Evolutionary conservation across 2,888 invertebrate genomes (phyloP).

Genomic region (Margaritifera margaritifera): DNA sequence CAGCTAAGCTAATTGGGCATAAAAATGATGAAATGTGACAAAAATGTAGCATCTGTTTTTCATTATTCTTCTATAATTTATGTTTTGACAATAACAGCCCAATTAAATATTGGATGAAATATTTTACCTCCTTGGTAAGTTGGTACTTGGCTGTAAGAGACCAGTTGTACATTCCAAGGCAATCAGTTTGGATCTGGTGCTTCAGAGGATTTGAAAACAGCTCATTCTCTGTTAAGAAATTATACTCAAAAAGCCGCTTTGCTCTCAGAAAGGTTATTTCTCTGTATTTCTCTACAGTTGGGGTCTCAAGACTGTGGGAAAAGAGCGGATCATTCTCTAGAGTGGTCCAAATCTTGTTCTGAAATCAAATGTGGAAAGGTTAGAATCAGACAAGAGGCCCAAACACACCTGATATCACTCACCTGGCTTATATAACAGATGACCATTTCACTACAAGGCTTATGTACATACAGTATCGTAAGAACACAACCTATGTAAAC

Average conservation of each 20-base stretch:
- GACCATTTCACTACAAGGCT: too few relatives aligned
- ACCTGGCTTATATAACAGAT: too few relatives aligned
- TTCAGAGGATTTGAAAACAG: constrained; percentile 70
- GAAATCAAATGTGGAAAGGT: constrained; percentile 46
- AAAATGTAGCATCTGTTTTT: not conserved
- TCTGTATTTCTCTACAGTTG: constrained; percentile 81
- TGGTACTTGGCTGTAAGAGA: constrained; percentile 68
- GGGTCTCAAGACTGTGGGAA: constrained; percentile 78
- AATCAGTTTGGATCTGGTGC: constrained; percentile 63
- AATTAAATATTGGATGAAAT: too few relatives aligned
- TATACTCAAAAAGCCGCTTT: constrained; percentile 80
- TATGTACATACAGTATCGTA: too few relatives aligned
- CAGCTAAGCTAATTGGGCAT: not conserved
- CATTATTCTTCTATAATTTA: not conserved
- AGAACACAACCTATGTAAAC: too few relatives aligned
- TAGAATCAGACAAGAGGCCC: too few relatives aligned
- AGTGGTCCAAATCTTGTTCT: constrained; percentile 86
- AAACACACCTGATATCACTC: too few relatives aligned
- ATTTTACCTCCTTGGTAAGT: constrained; percentile 63
- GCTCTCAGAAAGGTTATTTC: constrained; percentile 67
- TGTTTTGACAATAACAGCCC: not conserved
- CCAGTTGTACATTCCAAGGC: constrained; percentile 72
- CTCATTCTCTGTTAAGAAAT: constrained; percentile 78
- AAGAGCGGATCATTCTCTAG: constrained; percentile 87
- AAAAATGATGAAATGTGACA: not conserved